These are phyloP conservation scores for Paguma larvata DNA, from an alignment of 2,797 vertebrate genomes.

Conservation along the genomic window DNA sequence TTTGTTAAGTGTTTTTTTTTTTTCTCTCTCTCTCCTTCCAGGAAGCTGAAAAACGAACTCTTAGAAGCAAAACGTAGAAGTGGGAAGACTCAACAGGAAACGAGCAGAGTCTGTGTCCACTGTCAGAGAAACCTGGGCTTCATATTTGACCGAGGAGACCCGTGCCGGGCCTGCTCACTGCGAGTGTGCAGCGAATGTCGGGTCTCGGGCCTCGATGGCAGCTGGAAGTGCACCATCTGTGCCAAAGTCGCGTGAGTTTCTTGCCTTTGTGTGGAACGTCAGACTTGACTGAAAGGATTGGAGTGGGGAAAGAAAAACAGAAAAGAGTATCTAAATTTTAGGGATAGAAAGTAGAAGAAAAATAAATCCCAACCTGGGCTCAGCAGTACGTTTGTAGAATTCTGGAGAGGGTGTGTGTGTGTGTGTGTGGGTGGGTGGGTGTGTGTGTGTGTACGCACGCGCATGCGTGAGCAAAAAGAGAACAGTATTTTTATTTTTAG, in stretches of 20 bases:
- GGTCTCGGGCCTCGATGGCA: conserved; percentile 82
- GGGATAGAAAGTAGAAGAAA: not conserved
- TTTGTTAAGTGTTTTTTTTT: not conserved
- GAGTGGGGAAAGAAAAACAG: not conserved
- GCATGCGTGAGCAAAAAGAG: not conserved
- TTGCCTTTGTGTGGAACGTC: not conserved
- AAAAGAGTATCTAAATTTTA: conserved; percentile 29
- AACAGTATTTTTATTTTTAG: not conserved
- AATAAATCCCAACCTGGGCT: not conserved
- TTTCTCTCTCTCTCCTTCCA: conserved; percentile 73
- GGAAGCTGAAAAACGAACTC: conserved; percentile 97
- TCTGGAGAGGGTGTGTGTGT: not conserved
- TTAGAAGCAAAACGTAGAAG: conserved; percentile 94
- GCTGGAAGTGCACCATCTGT: conserved; percentile 95
- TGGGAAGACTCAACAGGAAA: conserved; percentile 88
- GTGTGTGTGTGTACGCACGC: fast-evolving
- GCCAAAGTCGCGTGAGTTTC: conserved; percentile 96
- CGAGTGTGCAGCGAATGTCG: conserved; percentile 94
- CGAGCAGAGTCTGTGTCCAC: conserved; percentile 92
- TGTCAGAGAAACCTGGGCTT: conserved; percentile 95
- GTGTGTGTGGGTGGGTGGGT: too few species aligned
- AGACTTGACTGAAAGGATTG: not conserved
- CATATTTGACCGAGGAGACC: conserved; percentile 94
- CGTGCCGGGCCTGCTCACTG: conserved; percentile 92
- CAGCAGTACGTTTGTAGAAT: not conserved